Conservation (phyloP, 2,888 invertebrate genomes). For the Stomorhina lunata region DNA sequence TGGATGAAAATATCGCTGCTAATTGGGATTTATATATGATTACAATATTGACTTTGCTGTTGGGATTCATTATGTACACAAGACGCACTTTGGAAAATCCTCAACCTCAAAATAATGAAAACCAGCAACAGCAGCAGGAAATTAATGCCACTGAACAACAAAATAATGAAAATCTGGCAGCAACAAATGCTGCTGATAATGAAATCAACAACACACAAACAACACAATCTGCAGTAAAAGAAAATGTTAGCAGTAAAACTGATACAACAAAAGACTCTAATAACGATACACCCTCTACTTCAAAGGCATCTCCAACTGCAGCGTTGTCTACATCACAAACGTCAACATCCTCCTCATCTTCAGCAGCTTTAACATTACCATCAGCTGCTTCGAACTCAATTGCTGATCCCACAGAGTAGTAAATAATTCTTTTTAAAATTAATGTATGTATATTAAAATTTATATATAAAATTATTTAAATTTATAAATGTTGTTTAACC, state of each 20-base stretch:
- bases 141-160: slow-evolving; percentile 51
- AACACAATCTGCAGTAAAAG: slow-evolving; percentile 10
- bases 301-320: neutral
- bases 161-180: slow-evolving; percentile 58
- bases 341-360: slow-evolving; percentile 54
- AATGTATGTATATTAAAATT: slow-evolving; percentile 25
- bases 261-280: slow-evolving; percentile 12
- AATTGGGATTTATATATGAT: slow-evolving; percentile 98
- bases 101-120: slow-evolving; percentile 62
- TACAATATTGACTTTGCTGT: slow-evolving; percentile 88
- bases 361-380: slow-evolving; percentile 55
- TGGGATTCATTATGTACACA: slow-evolving; percentile 91
- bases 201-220: neutral
- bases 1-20: slow-evolving; percentile 87
- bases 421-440: slow-evolving; percentile 56
- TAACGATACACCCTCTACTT: neutral
- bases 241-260: slow-evolving; percentile 18
- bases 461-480: slow-evolving; percentile 26
- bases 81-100: slow-evolving; percentile 82
- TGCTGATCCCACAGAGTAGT: slow-evolving; percentile 74
- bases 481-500: slow-evolving; percentile 15
- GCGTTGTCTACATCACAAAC: slow-evolving; percentile 28
- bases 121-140: slow-evolving; percentile 44
- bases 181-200: neutral
- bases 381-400: slow-evolving; percentile 67